Conservation (phyloP, 2,797 vertebrate species). For the Epinephelus awoara region DNA sequence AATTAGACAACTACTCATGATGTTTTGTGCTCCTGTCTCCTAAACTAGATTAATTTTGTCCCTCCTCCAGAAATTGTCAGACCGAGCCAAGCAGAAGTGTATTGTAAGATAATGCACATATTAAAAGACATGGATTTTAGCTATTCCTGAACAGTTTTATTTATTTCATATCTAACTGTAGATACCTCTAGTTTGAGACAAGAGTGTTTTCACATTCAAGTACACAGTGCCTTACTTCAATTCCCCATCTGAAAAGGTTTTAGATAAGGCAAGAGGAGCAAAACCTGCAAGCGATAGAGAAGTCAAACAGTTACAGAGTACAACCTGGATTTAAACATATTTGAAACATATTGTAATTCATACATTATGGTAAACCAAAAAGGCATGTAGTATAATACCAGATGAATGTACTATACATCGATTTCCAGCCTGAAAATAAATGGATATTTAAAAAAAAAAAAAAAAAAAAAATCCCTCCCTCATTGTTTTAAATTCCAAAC, state of each 20-base stretch:
- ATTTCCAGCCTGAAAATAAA: constrained; percentile 55
- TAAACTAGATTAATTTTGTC: neutral
- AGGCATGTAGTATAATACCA: constrained; percentile 57
- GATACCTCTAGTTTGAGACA: constrained; percentile 79
- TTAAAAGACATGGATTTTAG: constrained; percentile 42
- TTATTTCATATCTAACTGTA: constrained; percentile 77
- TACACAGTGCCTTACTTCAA: constrained; percentile 76
- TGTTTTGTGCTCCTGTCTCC: neutral
- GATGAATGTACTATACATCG: constrained; percentile 60
- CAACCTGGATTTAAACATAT: constrained; percentile 71
- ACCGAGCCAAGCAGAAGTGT: neutral
- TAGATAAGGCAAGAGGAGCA: constrained; percentile 80
- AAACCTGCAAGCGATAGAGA: constrained; percentile 77
- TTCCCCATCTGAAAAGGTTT: constrained; percentile 67
- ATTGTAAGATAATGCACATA: constrained; percentile 44
- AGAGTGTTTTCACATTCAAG: constrained; percentile 84
- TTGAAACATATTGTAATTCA: constrained; percentile 59
- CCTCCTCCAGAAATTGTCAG: neutral
- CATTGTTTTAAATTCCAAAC: constrained; percentile 26
- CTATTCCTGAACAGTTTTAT: constrained; percentile 79
- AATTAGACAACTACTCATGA: no score
- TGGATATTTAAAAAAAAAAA: constrained; percentile 14
- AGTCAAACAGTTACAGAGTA: constrained; percentile 73
- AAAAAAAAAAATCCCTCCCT: constrained; percentile 17
- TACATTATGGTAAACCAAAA: constrained; percentile 49